Percentiles rank a stretch among this genome's conserved stretches.
These are phyloP conservation scores for Battus philenor DNA, from an alignment of 1,140 invertebrate genomes.

Conservation along the genomic window DNA sequence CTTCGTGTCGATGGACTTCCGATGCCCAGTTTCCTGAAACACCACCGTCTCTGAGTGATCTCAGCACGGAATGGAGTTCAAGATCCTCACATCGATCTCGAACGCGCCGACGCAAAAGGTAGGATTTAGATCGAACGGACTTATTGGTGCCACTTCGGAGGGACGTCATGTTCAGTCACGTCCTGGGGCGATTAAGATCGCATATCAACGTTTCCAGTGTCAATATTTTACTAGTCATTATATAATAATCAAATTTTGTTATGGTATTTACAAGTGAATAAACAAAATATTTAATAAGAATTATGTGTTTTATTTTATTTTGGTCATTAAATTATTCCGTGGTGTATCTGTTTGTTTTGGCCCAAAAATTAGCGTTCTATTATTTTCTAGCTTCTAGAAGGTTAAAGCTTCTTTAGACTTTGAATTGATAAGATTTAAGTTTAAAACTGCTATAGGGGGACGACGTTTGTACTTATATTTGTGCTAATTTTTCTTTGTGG, in stretches of 20 bases:
- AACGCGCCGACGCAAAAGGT: conserved; percentile 57
- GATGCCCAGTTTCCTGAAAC: conserved; percentile 67
- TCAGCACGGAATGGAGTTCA: conserved; percentile 64
- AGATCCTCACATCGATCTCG: conserved; percentile 49
- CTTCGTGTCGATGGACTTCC: conserved; percentile 65
- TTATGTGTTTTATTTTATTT: background rate
- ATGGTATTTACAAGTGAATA: conserved; percentile 1
- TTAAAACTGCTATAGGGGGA: too few species aligned
- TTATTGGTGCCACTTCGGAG: conserved; percentile 1
- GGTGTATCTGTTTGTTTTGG: too few species aligned
- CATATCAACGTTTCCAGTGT: too few species aligned
- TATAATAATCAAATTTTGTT: conserved; percentile 8
- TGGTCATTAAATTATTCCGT: too few species aligned
- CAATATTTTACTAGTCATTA: conserved; percentile 10
- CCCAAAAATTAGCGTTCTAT: too few species aligned
- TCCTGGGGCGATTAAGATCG: background rate
- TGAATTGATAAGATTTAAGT: too few species aligned
- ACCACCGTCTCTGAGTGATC: conserved; percentile 59
- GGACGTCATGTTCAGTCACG: background rate
- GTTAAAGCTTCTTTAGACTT: too few species aligned
- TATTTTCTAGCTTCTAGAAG: too few species aligned
- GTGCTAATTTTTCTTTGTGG: too few species aligned
- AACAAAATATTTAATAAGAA: conserved; percentile 12
- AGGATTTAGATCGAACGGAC: conserved; percentile 18
- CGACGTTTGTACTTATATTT: too few species aligned